phyloP scores from a whole-genome alignment of 2,113 vertebrate species.

The Ellobius talpinus region DNA sequence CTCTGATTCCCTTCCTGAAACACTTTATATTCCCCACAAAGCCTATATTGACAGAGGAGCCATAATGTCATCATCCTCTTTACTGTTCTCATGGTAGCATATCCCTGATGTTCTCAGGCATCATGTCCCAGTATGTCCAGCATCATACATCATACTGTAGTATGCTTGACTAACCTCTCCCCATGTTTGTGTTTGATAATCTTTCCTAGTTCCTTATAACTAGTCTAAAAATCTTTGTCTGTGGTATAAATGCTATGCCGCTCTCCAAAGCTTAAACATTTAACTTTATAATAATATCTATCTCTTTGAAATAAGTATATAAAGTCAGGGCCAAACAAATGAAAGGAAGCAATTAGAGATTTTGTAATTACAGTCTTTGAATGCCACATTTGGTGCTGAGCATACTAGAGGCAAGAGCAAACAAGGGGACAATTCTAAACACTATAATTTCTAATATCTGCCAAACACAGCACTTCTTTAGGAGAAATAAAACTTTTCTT shows the following conservation, averaged over 20 bases:
- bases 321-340: conserved; percentile 34
- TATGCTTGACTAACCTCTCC: neutral
- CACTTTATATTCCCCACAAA: neutral
- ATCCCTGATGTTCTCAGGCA: neutral
- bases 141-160: neutral
- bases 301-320: conserved; percentile 52
- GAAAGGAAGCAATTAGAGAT: conserved; percentile 64
- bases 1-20: neutral
- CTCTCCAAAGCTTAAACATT: neutral
- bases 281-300: conserved; percentile 56
- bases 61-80: neutral
- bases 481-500: conserved; percentile 68
- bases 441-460: conserved; percentile 77
- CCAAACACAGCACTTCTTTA: conserved; percentile 59
- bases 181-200: neutral
- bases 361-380: conserved; percentile 70
- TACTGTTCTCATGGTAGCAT: neutral
- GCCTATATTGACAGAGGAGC: neutral
- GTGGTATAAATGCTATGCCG: conserved; percentile 20
- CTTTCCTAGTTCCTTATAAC: conserved; percentile 1
- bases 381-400: conserved; percentile 46
- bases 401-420: conserved; percentile 57
- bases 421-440: conserved; percentile 63
- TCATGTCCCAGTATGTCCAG: neutral
- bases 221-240: neutral